Evolutionary conservation across 2,888 invertebrate genomes (phyloP).

Genomic region (Drosophila niveifrons): DNA sequence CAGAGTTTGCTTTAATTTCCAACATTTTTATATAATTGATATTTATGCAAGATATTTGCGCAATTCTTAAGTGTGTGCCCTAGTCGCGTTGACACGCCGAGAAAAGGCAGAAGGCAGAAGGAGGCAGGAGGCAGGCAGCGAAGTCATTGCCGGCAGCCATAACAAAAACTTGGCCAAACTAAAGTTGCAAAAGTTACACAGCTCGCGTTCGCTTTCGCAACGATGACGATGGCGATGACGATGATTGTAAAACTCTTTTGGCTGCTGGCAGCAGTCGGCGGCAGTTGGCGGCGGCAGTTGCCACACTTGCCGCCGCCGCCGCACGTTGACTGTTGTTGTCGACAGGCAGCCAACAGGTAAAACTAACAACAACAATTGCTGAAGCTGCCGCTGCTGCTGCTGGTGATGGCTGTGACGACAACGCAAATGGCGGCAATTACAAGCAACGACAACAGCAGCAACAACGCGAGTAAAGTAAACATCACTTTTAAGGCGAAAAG

Average conservation of each 20-base stretch:
- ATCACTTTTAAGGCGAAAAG: conserved; percentile 65
- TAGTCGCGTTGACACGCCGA: too few relatives aligned
- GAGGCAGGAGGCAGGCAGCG: conserved; percentile 3
- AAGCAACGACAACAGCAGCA: conserved; percentile 55
- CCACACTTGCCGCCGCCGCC: conserved; percentile 15
- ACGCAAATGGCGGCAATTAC: conserved; percentile 80
- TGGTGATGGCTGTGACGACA: conserved; percentile 53
- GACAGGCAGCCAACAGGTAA: conserved; percentile 56
- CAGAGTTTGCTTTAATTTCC: too few relatives aligned
- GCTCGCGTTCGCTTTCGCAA: conserved; percentile 13
- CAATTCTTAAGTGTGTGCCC: too few relatives aligned
- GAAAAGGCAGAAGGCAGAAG: too few relatives aligned
- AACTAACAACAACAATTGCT: conserved; percentile 48
- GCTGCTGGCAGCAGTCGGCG: background rate
- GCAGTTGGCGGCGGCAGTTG: conserved; percentile 35
- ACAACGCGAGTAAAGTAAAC: conserved; percentile 64
- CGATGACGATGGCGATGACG: conserved; percentile 40
- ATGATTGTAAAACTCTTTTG: conserved; percentile 68
- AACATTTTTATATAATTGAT: too few relatives aligned
- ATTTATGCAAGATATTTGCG: too few relatives aligned
- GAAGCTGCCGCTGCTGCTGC: conserved; percentile 13
- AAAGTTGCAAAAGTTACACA: conserved; percentile 68
- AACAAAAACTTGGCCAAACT: conserved; percentile 66
- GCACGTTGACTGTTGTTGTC: conserved; percentile 45
- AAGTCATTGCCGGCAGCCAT: conserved; percentile 41